Conservation (phyloP, 2,113 vertebrate species). For the Plecturocebus donacophilus region DNA sequence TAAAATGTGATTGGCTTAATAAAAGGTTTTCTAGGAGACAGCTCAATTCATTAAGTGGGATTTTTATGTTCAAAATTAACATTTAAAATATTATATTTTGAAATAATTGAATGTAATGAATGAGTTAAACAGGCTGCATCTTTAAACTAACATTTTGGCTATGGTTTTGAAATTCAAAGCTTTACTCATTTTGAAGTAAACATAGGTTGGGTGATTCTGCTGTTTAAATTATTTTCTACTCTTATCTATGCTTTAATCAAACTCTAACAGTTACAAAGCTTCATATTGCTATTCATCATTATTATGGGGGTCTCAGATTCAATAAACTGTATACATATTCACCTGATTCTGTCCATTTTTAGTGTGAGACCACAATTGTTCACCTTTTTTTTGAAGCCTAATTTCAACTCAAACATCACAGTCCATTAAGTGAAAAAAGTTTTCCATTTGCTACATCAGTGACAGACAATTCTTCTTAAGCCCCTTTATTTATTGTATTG, state of each 20-base stretch:
- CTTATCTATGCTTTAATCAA: neutral
- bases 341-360: neutral
- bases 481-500: neutral
- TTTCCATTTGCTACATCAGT: neutral
- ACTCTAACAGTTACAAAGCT: neutral
- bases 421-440: neutral
- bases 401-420: neutral
- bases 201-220: neutral
- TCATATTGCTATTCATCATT: neutral
- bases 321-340: neutral
- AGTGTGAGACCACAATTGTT: neutral
- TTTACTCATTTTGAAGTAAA: slow-evolving; percentile 21
- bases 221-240: slow-evolving; percentile 40
- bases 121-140: slow-evolving; percentile 5
- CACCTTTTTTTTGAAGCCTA: neutral
- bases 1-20: slow-evolving; percentile 38
- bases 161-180: slow-evolving; percentile 36
- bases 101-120: slow-evolving; percentile 7
- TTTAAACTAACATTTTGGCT: slow-evolving; percentile 40
- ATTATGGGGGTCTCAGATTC: neutral
- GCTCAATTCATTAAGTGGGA: slow-evolving; percentile 41
- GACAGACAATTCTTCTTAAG: neutral
- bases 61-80: slow-evolving; percentile 40
- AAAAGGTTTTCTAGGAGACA: neutral
- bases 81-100: slow-evolving; percentile 43